Base-by-base conservation (phyloP, 2,113 vertebrate species). In the Hirundichthys speculiger region DNA sequence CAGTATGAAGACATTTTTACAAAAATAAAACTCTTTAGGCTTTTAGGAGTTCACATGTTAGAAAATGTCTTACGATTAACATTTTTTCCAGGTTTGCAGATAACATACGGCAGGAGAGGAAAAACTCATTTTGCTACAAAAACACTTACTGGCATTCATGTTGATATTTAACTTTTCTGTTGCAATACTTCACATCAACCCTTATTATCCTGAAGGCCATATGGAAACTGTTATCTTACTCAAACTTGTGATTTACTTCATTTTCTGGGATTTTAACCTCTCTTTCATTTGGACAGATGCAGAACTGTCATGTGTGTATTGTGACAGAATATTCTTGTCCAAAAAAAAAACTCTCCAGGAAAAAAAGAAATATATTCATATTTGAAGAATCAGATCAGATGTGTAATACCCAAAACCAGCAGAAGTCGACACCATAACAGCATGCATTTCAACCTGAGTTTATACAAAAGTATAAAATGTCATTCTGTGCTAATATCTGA, bases 401-500 rank as follows among this genome's bases (percentile, higher is more conserved):
- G 49, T 51, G 43, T 59, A 21, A 60, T 40, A 39, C 64, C 41
- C 18, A 21, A n/a, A 66, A 60, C 48, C 59, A 69, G 45, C 49
- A 65, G 51, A 24, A 42, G 20, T 67, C 27, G 73, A 72, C 55
- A 67, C 24, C 43, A 59, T 27, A 69, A 62, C 68, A 69, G 58
- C 80, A 86, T 88, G 82, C 84, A 79, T 55, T 81, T 80, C 43
- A 87, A 88, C 89, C 86, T 88, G 86, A 90, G 89, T 80, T 79
- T 69, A 47, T 81, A 66, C 66, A 62, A 75, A 83, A 73, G 73
- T 47, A 73, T 53, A 84, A 53, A 69, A 42, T 77, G 40, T 62
- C 52, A 69, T 68, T 40, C 25, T 43, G 68, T 45, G 77, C 41
- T 38, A 27, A 34, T 53, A 57, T 58, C 12, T 64, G 2, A 68